Evolutionary conservation across 2,888 invertebrate species (phyloP).

Genomic region (Mythimna vitellina): DNA sequence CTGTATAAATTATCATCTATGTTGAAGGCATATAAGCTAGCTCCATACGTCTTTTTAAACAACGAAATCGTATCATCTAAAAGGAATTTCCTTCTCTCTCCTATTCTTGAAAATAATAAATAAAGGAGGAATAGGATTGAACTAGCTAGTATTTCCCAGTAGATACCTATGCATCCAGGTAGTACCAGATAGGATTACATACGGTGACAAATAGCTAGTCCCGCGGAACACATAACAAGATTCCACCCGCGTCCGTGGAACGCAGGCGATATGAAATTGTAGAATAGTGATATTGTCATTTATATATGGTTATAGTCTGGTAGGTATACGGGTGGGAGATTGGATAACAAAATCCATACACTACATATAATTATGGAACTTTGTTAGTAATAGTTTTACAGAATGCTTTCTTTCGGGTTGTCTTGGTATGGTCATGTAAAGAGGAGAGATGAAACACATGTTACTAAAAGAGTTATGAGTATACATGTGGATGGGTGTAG

Average conservation of each 20-base stretch:
- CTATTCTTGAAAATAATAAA: conserved; percentile 17
- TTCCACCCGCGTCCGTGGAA: conserved; percentile 33
- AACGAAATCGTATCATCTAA: not conserved
- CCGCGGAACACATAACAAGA: conserved; percentile 46
- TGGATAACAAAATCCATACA: not conserved
- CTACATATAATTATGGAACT: too few relatives aligned
- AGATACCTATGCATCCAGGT: conserved; percentile 28
- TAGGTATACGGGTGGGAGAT: not conserved
- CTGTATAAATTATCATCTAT: not conserved
- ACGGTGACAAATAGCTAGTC: conserved; percentile 55
- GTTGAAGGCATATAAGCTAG: too few relatives aligned
- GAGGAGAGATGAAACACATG: too few relatives aligned
- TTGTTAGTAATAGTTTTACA: too few relatives aligned
- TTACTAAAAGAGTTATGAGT: too few relatives aligned
- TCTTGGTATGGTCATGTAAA: too few relatives aligned
- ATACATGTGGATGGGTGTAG: too few relatives aligned
- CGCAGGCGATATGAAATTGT: conserved; percentile 41
- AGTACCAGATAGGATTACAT: conserved; percentile 38
- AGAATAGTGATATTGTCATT: conserved; percentile 36
- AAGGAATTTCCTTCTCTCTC: not conserved
- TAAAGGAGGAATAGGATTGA: not conserved
- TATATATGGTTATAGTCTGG: conserved; percentile 1
- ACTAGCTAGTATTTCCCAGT: conserved; percentile 19
- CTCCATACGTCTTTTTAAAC: not conserved
- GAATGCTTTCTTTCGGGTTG: too few relatives aligned